These are phyloP conservation scores for Gymnocheta viridis DNA, from an alignment of 2,888 invertebrate genomes.

Conservation along the genomic window DNA sequence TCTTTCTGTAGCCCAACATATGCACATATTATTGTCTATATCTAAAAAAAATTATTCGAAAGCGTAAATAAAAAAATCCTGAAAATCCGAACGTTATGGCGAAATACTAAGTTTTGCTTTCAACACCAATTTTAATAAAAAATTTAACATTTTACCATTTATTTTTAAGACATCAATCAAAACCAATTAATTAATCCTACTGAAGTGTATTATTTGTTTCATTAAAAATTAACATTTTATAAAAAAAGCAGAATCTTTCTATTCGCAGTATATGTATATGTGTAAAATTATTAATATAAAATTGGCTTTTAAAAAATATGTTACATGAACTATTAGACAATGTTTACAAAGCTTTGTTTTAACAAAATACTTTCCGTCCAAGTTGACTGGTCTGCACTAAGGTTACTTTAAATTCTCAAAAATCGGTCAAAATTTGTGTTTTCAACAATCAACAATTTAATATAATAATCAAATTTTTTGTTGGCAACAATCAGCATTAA, in stretches of 20 bases:
- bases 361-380: constrained; percentile 25
- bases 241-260: background rate
- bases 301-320: constrained; percentile 51
- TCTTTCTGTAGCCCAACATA: no score
- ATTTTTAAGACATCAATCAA: background rate
- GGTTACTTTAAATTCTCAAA: background rate
- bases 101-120: no score
- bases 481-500: background rate
- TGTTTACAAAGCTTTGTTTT: constrained; percentile 41
- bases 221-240: constrained; percentile 24
- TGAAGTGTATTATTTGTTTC: constrained; percentile 31
- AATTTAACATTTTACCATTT: background rate
- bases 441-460: background rate
- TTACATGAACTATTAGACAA: constrained; percentile 34
- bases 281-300: constrained; percentile 38
- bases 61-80: no score
- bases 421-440: background rate
- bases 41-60: no score
- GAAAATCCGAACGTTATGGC: no score
- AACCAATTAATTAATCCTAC: background rate
- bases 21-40: no score
- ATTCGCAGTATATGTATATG: constrained; percentile 39
- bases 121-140: background rate
- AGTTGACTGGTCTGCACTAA: constrained; percentile 30
- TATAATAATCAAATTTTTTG: background rate